Evolutionary conservation across 2,797 vertebrate genomes (phyloP).

Genomic region (Halcyon smyrnensis): DNA sequence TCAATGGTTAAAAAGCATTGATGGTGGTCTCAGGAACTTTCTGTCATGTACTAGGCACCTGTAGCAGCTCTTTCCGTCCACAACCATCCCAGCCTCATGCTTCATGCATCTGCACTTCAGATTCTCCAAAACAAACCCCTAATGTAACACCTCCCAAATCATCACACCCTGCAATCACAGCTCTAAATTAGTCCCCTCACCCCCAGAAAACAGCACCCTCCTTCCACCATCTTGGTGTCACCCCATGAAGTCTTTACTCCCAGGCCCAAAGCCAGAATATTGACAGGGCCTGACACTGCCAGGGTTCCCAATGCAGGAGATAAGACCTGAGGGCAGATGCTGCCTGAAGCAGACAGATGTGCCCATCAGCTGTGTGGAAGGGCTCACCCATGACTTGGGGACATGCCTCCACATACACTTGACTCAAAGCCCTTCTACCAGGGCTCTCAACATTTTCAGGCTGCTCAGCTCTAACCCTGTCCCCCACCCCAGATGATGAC

Average conservation of each 20-base stretch:
- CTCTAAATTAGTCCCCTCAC: not conserved
- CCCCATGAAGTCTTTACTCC: not conserved
- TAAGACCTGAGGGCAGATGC: not conserved
- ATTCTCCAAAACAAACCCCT: not conserved
- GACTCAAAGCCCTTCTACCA: not conserved
- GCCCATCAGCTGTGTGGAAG: not conserved
- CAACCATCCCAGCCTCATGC: not conserved
- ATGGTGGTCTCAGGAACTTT: not conserved
- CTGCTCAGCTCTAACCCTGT: not conserved
- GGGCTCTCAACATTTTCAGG: not conserved
- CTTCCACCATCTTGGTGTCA: not conserved
- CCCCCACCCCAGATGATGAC: not conserved
- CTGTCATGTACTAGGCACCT: not conserved
- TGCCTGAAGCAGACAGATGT: not conserved
- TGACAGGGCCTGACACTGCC: not conserved
- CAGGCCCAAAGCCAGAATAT: not conserved
- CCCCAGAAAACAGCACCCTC: not conserved
- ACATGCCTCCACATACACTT: rapidly evolving
- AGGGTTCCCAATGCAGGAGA: not conserved
- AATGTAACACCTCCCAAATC: not conserved
- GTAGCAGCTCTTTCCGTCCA: not conserved
- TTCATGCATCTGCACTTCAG: not conserved
- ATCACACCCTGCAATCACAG: not conserved
- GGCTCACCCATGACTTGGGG: not conserved
- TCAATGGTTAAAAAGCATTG: not conserved